Evolutionary conservation across 2,888 invertebrate species (phyloP), one percentile per base, ranked within the genome.

Genomic region (Melanostoma scalare): DNA sequence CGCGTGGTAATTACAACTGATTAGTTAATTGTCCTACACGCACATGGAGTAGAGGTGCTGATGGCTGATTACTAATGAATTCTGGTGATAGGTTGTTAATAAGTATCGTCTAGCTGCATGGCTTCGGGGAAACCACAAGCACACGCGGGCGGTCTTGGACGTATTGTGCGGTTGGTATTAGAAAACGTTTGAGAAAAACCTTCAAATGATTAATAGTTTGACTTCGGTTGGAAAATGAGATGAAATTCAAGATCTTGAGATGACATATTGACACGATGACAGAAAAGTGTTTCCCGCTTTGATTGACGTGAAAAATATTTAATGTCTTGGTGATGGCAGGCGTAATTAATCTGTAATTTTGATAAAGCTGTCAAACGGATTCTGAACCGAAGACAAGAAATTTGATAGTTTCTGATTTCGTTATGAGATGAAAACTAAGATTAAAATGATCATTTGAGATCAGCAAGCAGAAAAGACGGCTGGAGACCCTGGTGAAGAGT

Each of bases 21-120:
- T 81, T 82, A 73, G 77, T 82, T 82, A 77, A 77, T 77, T 82
- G 73, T 77, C 61, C 44, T 68, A 52, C 72, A 77, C 77, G 73
- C 77, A 73, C 68, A 72, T 40, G 42, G 35, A 40, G 56, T 67
- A 10, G 55, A 58, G 36, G 75, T 60, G 65, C 76, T 68, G 46
- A 55, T 46, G 72, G 63, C 33, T 67, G 76, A 56, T 68, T 10
- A 40, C 61, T 76, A 81, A 81, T 76, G 56, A 72, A 67, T 76
- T 75, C 60, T 35, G 44, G 53, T 60, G 65, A 60, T 71, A 63
- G 36, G 69, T 44, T 71, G 76, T 71, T 72, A 76, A 80, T 80
- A 71, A 80, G 76, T 31, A 55, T 6, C 50, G 55, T 63, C 55
- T 55, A 50, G 50, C 60, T 30, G 56, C 44, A 20, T 65, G 46